Evolutionary conservation across 2,797 vertebrate genomes (phyloP).

Genomic region (Mormyrus hasselquistii): DNA sequence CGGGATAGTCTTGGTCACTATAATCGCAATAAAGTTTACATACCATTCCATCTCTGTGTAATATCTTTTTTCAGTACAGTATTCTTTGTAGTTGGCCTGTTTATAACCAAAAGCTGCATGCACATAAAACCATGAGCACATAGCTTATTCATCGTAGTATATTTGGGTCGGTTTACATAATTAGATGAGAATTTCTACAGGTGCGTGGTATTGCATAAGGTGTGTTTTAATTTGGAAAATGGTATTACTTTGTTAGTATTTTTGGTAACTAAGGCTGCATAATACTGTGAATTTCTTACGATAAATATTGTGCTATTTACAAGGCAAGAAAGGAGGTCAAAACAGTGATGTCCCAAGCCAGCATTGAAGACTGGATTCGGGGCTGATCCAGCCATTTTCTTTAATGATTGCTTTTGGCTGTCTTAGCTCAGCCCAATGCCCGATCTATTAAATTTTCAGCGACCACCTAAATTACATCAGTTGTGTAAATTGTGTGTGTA

Average conservation of each 20-base stretch:
- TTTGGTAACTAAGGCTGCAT: not conserved
- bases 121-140: not conserved
- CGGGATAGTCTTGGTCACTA: not conserved
- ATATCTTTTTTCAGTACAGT: not conserved
- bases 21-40: not conserved
- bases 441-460: not conserved
- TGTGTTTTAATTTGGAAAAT: not conserved
- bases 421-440: not conserved
- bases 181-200: not conserved
- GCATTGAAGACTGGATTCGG: not conserved
- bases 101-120: not conserved
- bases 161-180: not conserved
- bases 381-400: not conserved
- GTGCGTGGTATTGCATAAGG: not conserved
- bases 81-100: not conserved
- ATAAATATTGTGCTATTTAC: not conserved
- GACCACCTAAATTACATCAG: not conserved
- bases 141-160: not conserved
- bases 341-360: not conserved
- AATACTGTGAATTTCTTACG: not conserved
- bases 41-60: not conserved
- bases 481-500: not conserved
- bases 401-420: not conserved
- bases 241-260: not conserved
- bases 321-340: not conserved